Evolutionary conservation across 2,113 vertebrate species (phyloP).

Genomic region (Rattus norvegicus): DNA sequence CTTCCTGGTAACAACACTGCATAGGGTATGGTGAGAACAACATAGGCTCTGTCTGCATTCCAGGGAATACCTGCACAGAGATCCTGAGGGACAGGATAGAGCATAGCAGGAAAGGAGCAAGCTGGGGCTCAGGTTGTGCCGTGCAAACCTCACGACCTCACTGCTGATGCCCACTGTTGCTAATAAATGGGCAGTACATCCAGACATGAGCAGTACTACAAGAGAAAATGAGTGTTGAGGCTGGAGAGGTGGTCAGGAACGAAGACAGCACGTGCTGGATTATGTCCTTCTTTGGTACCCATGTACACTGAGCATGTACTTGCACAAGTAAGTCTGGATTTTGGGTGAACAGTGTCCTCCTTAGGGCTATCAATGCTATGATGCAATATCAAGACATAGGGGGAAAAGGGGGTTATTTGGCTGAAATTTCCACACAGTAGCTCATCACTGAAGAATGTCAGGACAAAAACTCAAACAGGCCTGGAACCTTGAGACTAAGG

Average conservation of each 20-base stretch:
- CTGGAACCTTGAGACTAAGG: too few species aligned
- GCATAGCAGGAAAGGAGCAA: not conserved
- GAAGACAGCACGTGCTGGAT: not conserved
- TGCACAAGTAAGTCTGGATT: not conserved
- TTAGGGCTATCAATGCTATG: not conserved
- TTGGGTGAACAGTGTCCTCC: not conserved
- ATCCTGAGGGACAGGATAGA: not conserved
- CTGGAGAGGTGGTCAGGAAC: not conserved
- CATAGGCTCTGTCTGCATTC: not conserved
- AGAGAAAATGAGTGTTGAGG: not conserved
- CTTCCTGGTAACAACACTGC: not conserved
- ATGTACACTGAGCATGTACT: not conserved
- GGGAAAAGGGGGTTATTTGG: not conserved
- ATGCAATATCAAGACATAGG: not conserved
- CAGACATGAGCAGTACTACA: not conserved
- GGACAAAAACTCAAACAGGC: not conserved
- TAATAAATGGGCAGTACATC: not conserved
- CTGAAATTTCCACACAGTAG: too few species aligned
- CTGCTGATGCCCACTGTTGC: not conserved
- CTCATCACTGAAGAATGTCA: too few species aligned
- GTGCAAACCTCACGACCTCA: not conserved
- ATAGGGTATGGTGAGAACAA: not conserved
- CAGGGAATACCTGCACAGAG: not conserved
- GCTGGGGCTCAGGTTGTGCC: too few species aligned
- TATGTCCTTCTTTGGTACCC: not conserved